Evolutionary conservation across 2,888 invertebrate genomes (phyloP).

Genomic region (Mechanitis messenoides): DNA sequence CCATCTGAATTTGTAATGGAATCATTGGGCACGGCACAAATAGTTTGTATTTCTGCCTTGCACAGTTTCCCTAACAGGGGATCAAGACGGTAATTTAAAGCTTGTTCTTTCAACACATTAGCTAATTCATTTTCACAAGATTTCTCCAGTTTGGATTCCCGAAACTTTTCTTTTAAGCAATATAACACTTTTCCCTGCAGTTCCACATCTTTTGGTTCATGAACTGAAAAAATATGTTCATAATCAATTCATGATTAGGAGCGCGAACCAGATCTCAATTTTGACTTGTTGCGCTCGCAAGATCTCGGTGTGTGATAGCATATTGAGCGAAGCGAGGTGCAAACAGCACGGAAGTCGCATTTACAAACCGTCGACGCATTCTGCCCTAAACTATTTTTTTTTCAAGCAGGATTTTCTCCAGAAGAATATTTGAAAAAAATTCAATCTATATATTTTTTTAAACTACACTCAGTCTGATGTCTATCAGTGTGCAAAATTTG

Average conservation of each 20-base stretch:
- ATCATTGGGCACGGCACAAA: constrained; percentile 74
- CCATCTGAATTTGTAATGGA: constrained; percentile 66
- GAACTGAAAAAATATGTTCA: constrained; percentile 43
- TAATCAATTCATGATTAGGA: constrained; percentile 8
- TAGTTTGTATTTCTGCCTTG: constrained; percentile 81
- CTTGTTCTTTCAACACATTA: constrained; percentile 89
- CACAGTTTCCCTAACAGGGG: constrained; percentile 91
- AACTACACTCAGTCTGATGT: no score
- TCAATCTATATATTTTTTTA: no score
- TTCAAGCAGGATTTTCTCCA: no score
- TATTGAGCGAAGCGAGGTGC: no score
- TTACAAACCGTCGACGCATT: no score
- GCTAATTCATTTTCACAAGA: constrained; percentile 90
- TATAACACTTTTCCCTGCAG: constrained; percentile 89
- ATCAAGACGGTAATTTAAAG: constrained; percentile 93
- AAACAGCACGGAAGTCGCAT: no score
- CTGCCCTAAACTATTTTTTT: no score
- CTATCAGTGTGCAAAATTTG: no score
- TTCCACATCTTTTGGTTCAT: constrained; percentile 80
- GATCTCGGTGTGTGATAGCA: no score
- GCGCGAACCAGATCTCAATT: no score
- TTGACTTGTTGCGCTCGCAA: no score
- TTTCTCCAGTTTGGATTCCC: constrained; percentile 82
- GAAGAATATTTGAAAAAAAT: no score
- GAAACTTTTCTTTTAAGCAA: constrained; percentile 89